Evolutionary conservation across 2,113 vertebrate species (phyloP).

Genomic region (Aplodontia rufa): DNA sequence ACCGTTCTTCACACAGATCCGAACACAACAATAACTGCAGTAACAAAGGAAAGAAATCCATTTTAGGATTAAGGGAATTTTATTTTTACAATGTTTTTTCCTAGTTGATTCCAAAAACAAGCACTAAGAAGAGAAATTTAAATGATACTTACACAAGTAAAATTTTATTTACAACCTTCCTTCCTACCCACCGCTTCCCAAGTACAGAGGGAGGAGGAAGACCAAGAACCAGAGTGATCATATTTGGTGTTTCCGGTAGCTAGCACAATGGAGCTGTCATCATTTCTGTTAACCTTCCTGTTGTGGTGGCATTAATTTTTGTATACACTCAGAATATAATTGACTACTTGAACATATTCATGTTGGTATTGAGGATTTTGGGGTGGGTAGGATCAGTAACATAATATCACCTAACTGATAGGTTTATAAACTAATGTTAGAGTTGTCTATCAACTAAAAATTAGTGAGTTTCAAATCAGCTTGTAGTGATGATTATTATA

Average conservation of each 20-base stretch:
- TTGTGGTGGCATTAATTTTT: slow-evolving; percentile 37
- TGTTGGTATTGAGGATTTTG: background rate
- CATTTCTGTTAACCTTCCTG: background rate
- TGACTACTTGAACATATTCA: slow-evolving; percentile 8
- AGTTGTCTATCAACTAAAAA: slow-evolving; percentile 48
- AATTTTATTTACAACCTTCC: background rate
- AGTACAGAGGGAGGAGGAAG: background rate
- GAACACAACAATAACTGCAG: background rate
- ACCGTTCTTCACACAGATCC: slow-evolving; percentile 4
- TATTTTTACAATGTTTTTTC: background rate
- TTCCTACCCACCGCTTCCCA: background rate
- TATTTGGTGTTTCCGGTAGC: background rate
- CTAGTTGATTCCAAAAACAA: slow-evolving; percentile 35
- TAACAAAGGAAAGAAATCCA: background rate
- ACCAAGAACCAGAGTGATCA: background rate
- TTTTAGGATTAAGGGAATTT: background rate
- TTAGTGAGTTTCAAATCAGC: slow-evolving; percentile 4
- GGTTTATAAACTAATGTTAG: slow-evolving; percentile 49
- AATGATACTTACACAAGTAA: background rate
- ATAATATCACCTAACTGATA: slow-evolving; percentile 45
- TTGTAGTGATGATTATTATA: background rate
- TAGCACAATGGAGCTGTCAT: background rate
- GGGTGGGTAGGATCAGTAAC: background rate
- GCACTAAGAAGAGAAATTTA: slow-evolving; percentile 1
- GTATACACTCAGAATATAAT: slow-evolving; percentile 50